Evolutionary conservation across 2,888 invertebrate genomes (phyloP).

Genomic region (Tetanocera ferruginea): DNA sequence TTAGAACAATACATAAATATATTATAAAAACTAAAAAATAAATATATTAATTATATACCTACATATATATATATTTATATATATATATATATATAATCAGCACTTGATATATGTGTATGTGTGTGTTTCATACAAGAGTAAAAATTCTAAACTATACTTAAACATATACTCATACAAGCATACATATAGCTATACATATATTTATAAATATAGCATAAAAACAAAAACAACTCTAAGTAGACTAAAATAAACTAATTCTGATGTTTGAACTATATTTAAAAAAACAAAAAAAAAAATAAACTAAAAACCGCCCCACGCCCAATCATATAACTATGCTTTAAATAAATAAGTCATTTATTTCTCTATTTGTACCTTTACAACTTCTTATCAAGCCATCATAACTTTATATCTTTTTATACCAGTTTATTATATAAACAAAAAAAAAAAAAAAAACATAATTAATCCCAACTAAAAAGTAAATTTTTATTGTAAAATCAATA

Average conservation of each 20-base stretch:
- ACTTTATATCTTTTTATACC: conserved; percentile 17
- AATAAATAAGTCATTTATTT: conserved; percentile 3
- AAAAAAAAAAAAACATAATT: not conserved
- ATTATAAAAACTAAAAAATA: not conserved
- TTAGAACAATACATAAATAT: conserved; percentile 12
- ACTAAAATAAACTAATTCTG: not conserved
- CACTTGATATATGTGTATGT: conserved; percentile 73
- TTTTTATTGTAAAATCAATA: conserved; percentile 41
- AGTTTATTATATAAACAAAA: not conserved
- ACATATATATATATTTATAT: not conserved
- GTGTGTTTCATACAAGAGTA: conserved; percentile 53
- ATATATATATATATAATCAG: conserved; percentile 53
- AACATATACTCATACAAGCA: not conserved
- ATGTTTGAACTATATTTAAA: not conserved
- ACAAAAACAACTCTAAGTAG: not conserved
- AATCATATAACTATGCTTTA: conserved; percentile 9
- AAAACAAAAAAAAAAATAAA: not conserved
- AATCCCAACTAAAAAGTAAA: not conserved
- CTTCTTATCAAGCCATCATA: not conserved
- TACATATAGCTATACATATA: conserved; percentile 12
- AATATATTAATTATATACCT: not conserved
- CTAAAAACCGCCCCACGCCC: conserved; percentile 6
- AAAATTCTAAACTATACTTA: conserved; percentile 31
- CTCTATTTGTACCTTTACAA: conserved; percentile 26
- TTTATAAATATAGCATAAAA: not conserved